phyloP scores from a whole-genome alignment of 64 coral and sea anemone species.

The Dendronephthya gigantea region DNA sequence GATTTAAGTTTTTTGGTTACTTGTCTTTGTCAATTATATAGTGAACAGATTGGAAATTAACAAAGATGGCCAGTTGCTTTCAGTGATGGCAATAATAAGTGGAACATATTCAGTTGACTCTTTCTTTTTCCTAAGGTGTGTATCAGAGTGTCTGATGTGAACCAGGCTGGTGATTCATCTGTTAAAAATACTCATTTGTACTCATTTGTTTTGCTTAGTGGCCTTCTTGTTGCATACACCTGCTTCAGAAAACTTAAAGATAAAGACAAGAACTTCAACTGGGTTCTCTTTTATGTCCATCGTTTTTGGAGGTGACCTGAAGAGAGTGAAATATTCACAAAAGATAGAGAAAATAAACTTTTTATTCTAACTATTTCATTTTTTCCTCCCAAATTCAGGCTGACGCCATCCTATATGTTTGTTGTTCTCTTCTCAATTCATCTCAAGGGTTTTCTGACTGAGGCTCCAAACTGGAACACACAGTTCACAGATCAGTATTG shows the following conservation, averaged over 20 bases:
- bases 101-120: constrained; percentile 31
- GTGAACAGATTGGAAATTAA: not conserved
- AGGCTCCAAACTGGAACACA: constrained; percentile 47
- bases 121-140: constrained; percentile 43
- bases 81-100: constrained; percentile 13
- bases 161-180: no score
- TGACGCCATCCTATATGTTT: constrained; percentile 84
- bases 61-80: not conserved
- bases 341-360: not conserved
- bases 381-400: not conserved
- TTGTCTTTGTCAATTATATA: not conserved
- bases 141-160: not conserved
- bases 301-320: constrained; percentile 65
- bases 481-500: constrained; percentile 6
- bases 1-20: not conserved
- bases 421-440: constrained; percentile 56
- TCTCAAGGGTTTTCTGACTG: constrained; percentile 45
- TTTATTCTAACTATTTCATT: not conserved
- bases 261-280: constrained; percentile 27
- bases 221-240: constrained; percentile 60
- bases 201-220: constrained; percentile 22
- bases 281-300: constrained; percentile 71
- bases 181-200: no score
- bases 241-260: constrained; percentile 58
- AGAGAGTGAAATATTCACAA: not conserved